Percentiles rank a stretch among this genome's conserved stretches.
These are phyloP conservation scores for Cremastinae sp. DNA, from an alignment of 2,888 invertebrate genomes.

Conservation along the genomic window DNA sequence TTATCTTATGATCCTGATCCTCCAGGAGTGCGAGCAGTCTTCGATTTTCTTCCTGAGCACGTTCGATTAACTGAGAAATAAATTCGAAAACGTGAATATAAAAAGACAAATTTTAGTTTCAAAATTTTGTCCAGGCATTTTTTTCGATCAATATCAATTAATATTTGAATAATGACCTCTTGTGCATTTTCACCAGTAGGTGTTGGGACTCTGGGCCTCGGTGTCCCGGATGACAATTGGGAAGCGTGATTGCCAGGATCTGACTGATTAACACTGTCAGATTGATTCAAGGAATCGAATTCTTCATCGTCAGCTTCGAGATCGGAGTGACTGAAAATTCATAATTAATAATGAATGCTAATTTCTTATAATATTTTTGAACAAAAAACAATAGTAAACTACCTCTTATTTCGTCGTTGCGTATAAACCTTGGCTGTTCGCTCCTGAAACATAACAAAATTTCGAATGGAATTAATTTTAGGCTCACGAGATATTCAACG, in stretches of 20 bases:
- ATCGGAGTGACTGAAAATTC: conserved; percentile 82
- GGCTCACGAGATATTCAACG: background rate
- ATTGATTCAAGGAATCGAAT: conserved; percentile 82
- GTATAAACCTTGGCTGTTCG: conserved; percentile 77
- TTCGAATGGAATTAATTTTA: conserved; percentile 19
- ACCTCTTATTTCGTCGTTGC: conserved; percentile 81
- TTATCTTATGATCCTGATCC: conserved; percentile 79
- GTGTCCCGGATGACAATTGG: conserved; percentile 68
- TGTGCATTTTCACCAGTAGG: conserved; percentile 79
- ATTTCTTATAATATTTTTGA: conserved; percentile 7
- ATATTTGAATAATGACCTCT: conserved; percentile 70
- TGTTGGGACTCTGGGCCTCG: conserved; percentile 76
- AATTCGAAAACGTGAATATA: too few relatives aligned
- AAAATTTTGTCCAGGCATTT: background rate
- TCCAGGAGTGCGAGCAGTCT: conserved; percentile 77
- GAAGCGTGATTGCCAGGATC: conserved; percentile 74
- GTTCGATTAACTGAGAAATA: conserved; percentile 75
- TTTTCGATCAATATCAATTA: background rate
- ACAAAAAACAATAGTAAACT: conserved; percentile 40
- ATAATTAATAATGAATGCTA: conserved; percentile 30
- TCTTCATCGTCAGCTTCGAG: conserved; percentile 84
- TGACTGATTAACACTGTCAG: conserved; percentile 76
- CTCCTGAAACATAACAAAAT: conserved; percentile 73
- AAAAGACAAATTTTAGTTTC: conserved; percentile 2
- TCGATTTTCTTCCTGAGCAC: conserved; percentile 79